Base-by-base conservation (phyloP, 1,140 invertebrate species). In the Atopsyche davidsoni region DNA sequence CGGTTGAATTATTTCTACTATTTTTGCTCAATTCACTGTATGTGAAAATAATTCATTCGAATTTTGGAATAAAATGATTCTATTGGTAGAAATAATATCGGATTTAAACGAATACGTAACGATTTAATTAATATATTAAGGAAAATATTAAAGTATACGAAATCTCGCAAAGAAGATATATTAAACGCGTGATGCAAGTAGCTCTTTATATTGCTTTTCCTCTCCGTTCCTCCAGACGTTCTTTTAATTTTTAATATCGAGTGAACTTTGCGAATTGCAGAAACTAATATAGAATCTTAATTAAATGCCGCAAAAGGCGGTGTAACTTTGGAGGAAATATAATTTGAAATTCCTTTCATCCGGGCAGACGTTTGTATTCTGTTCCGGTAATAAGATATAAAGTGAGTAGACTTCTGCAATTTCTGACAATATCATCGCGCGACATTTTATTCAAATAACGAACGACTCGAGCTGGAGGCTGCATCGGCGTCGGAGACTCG, bases 231-330 rank as follows among this genome's bases (percentile, higher is more conserved):
- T 38, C 9, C 38, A 24, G 36, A 47, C 46, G 44, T 43, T 47
- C 46, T 54, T 54, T 48, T 57, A 57, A 57, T 57, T 57, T 57
- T 57, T 57, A 57, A 57, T 57, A 57, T 57, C 50, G 55, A 50
- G 17, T 19, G 28, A 46, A 55, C 25, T 54, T 54, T 39, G 46
- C 55, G 50, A 47, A 57, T 57, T 57, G 55, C 55, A 51, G 55
- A 57, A 57, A 57, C 55, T 57, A 57, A 57, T 57, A 57, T 57
- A 57, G 52, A 54, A 58, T 51, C 55, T 58, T 58, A 58, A 58
- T 58, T 58, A 58, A 58, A 58, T 58, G 51, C 55, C 55, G 51
- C 55, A 58, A 58, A 58, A 42, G 55, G 55, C 51, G 44, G 43
- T 54, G 55, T 53, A 51, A 58, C 55, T 53, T 42, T 18, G 51